Base-by-base conservation (phyloP, 2,888 invertebrate genomes). In the Andricus quercusramuli region DNA sequence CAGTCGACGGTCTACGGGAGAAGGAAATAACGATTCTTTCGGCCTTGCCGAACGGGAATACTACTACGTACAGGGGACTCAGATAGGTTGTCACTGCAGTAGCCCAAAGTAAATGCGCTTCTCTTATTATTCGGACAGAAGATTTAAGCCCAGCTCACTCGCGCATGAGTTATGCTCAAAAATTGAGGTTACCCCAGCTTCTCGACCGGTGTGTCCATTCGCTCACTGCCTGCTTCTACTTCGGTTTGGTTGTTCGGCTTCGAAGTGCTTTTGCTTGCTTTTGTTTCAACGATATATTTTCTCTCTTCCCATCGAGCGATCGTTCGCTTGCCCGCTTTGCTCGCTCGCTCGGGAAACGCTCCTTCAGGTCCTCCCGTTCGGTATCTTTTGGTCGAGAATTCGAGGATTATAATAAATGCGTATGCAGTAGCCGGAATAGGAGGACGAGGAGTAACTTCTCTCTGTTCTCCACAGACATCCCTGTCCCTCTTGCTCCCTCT, bases 51-150 rank as follows among this genome's bases (percentile, higher is more conserved):
- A 89, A 90, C 89, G 87, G 84, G 88, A 77, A 77, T 77, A 77
- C 77, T 37, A 62, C 82, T 85, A 84, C 85, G 84, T 79, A 84
- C 85, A 85, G 85, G 84, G 82, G 82, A 85, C 77, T 80, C 83
- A 85, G 88, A 90, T 88, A 88, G 90, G 85, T 90, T 90, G 90
- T 90, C 90, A 89, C 89, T 87, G 90, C 86, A 85, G 88, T 89
- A 87, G 88, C 86, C 87, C 86, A 89, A 90, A 90, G 89, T 90
- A 89, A 90, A 90, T 90, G 90, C 86, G 86, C 88, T 87, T 87
- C 88, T 89, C 89, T 90, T 89, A 89, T 90, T 90, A 89, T 90
- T 90, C 90, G 86, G 90, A 89, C 88, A 88, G 87, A 90, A 90
- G 89, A 90, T 90, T 90, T 90, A 90, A 90, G 88, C 88, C 86